Evolutionary conservation across 2,888 invertebrate species (phyloP).

Genomic region (Idaea biselata): DNA sequence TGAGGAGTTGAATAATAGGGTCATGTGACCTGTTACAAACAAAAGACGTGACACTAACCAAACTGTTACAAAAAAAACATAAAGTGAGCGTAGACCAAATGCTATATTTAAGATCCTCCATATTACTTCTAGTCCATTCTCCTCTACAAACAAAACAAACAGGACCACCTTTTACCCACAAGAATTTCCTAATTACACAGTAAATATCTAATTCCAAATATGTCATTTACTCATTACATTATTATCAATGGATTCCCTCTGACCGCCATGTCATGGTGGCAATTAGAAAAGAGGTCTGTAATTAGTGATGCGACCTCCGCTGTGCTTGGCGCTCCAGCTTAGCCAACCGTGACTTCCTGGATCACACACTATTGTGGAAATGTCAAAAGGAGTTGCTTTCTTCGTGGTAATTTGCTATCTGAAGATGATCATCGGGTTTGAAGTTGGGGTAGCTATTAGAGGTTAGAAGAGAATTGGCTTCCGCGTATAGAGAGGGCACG

Average conservation of each 20-base stretch:
- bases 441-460: background rate
- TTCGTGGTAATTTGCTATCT: background rate
- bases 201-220: background rate
- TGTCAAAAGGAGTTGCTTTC: conserved; percentile 11
- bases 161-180: background rate
- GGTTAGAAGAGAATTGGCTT: background rate
- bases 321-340: background rate
- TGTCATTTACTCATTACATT: background rate
- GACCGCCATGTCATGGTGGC: background rate
- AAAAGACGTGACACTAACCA: no score
- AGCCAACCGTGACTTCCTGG: conserved; percentile 21
- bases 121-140: no score
- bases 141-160: background rate
- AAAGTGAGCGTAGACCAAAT: no score
- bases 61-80: no score
- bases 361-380: conserved; percentile 24
- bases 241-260: background rate
- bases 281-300: background rate
- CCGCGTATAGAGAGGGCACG: no score
- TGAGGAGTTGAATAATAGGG: no score
- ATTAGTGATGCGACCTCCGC: background rate
- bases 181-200: background rate
- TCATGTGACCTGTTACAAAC: no score
- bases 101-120: no score
- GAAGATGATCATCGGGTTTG: background rate